Evolutionary conservation across 2,888 invertebrate genomes (phyloP).

Genomic region (Ethmia dodecea): DNA sequence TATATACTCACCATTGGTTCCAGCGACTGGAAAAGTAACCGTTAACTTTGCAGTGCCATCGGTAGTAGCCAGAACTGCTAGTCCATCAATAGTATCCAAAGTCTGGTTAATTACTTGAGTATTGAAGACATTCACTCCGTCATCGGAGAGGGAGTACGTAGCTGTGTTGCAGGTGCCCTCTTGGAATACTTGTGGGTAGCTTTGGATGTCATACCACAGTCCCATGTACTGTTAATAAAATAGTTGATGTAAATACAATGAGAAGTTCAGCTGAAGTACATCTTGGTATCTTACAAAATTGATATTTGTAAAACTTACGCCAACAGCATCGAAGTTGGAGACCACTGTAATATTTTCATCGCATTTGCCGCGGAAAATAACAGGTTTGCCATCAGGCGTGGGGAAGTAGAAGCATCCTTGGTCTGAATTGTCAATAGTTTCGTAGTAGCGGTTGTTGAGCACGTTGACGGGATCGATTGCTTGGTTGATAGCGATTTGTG

Average conservation of each 20-base stretch:
- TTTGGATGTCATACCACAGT: conserved; percentile 22
- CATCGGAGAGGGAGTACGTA: conserved; percentile 32
- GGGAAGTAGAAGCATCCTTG: conserved; percentile 45
- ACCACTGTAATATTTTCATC: conserved; percentile 33
- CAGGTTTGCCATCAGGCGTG: conserved; percentile 24
- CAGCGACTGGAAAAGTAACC: conserved; percentile 75
- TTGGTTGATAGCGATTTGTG: conserved; percentile 26
- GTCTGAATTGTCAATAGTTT: conserved; percentile 27
- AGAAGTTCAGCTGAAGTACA: background rate
- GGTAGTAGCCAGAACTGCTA: conserved; percentile 45
- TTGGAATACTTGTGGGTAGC: conserved; percentile 28
- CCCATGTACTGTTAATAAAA: conserved; percentile 10
- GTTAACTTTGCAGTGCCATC: conserved; percentile 71
- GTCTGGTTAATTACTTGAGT: conserved; percentile 24
- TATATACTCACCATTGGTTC: conserved; percentile 59
- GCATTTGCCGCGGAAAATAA: conserved; percentile 42
- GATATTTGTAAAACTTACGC: no score
- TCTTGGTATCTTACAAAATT: no score
- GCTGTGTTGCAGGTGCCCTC: conserved; percentile 47
- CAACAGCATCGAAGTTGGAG: conserved; percentile 14
- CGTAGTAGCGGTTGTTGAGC: conserved; percentile 33
- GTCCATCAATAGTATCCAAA: conserved; percentile 69
- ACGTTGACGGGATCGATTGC: conserved; percentile 28
- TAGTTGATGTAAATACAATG: background rate
- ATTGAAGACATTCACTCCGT: conserved; percentile 22